A percentile compares a stretch with the other conserved stretches of the same genome.
Conservation (phyloP, 2,113 vertebrate genomes). For the Chloroceryle aenea region DNA sequence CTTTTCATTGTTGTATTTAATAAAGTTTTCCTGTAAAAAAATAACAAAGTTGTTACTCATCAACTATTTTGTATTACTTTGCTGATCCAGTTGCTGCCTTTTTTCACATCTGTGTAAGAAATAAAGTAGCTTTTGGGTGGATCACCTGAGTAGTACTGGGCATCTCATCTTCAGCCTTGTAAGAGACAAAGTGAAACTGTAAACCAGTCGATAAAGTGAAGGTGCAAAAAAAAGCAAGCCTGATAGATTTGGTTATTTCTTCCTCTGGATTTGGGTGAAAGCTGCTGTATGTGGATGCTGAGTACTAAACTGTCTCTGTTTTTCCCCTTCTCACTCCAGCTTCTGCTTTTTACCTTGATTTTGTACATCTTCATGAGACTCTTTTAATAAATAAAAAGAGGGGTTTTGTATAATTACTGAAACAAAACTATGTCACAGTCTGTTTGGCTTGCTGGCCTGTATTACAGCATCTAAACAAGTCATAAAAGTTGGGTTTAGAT, state of each 20-base stretch:
- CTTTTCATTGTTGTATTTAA: constrained; percentile 19
- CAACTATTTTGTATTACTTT: not conserved
- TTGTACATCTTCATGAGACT: not conserved
- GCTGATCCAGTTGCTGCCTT: not conserved
- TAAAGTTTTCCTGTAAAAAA: not conserved
- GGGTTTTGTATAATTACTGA: not conserved
- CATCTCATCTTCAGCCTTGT: not conserved
- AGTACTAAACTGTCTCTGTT: not conserved
- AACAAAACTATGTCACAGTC: not conserved
- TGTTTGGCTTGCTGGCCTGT: not conserved
- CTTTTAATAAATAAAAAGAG: not conserved
- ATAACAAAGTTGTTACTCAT: not conserved
- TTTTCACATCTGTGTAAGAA: constrained; percentile 20
- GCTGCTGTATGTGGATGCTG: not conserved
- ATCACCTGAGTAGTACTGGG: not conserved
- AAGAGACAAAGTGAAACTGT: not conserved
- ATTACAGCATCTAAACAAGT: not conserved
- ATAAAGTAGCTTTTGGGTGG: not conserved
- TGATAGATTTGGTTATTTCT: not conserved
- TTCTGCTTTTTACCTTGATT: not conserved
- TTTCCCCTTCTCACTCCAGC: not conserved
- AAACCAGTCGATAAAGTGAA: not conserved
- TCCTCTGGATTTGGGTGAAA: not conserved
- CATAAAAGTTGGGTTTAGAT: not conserved
- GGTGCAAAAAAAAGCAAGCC: not conserved